Evolutionary conservation across 2,797 vertebrate species (phyloP).

Genomic region (Rousettus madagascariensis): DNA sequence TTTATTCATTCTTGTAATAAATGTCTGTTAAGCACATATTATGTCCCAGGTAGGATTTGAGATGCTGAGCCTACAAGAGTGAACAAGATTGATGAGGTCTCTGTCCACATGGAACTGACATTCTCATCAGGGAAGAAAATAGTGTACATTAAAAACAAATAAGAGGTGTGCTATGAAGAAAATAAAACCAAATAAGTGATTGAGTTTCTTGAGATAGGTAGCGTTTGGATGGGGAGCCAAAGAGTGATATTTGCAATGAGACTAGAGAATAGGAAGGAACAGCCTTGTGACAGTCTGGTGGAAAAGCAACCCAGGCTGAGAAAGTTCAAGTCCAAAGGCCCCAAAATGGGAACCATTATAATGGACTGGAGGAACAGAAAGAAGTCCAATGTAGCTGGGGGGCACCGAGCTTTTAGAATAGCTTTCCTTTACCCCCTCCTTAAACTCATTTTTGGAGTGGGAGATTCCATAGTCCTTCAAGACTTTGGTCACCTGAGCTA

Average conservation of each 20-base stretch:
- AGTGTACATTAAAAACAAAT: background rate
- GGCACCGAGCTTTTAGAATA: background rate
- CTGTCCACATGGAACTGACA: background rate
- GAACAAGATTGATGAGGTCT: background rate
- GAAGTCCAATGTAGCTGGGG: background rate
- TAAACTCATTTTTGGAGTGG: background rate
- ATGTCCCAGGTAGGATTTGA: background rate
- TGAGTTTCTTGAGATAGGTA: background rate
- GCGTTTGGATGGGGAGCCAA: background rate
- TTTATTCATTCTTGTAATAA: background rate
- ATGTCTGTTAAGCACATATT: background rate
- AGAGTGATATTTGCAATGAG: background rate
- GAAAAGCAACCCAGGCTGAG: background rate
- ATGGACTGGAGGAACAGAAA: background rate
- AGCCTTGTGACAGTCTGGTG: background rate
- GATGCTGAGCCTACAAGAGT: background rate
- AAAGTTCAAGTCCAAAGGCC: background rate
- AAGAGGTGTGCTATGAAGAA: slow-evolving; percentile 8
- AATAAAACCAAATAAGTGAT: background rate
- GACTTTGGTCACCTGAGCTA: background rate
- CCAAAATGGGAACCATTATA: background rate
- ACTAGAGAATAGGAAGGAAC: background rate
- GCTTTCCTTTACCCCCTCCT: background rate
- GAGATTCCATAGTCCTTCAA: background rate
- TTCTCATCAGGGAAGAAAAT: background rate